Evolutionary conservation across 2,888 invertebrate genomes (phyloP), one percentile per base, ranked within the genome.

Genomic region (Hecatera dysodea): DNA sequence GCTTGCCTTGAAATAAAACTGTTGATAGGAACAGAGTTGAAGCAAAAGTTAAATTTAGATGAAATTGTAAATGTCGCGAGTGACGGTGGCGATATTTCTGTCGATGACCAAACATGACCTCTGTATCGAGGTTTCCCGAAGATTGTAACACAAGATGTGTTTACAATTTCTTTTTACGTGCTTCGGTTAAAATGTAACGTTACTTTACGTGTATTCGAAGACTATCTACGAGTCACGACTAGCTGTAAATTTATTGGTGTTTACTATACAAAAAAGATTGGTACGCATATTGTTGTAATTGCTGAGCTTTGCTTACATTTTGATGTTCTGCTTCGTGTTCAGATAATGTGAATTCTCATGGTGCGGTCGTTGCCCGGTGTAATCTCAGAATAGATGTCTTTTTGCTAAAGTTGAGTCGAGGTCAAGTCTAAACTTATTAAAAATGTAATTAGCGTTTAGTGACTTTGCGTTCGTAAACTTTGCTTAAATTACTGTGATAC

Each of bases 131-230:
- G 68, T 78, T 74, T 77, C 65, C 71, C 73, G 76, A 80, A 76
- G 70, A 67, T 82, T 67, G 68, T 73, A 75, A 44, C 57, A 56
- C 60, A 65, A 61, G 77, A 65, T 75, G 52, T 88, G 81, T 89
- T 87, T 88, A 86, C 87, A 86, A 87, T 88, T 89, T 88, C 88
- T 81, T 81, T 89, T 89, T 81, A 81, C 89, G 79, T 84, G 71
- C 68, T 66, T 78, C 69, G 55, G 88, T 88, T 84, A 88, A 89
- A 84, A 84, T 83, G 55, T 88, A 87, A 85, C 89, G 89, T 85
- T 88, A 87, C 83, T 84, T 81, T 74, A 68, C 72, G 74, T 83
- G 77, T 82, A 78, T 68, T 78, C 61, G 68, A 61, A 33, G 53
- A 77, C 76, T 67, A 83, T 78, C 69, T 68, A 62, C 75, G 61